A percentile compares a stretch with the other conserved stretches of the same genome.
Conservation (phyloP, 2,888 invertebrate species). For the Neuroscelio doddi region DNA sequence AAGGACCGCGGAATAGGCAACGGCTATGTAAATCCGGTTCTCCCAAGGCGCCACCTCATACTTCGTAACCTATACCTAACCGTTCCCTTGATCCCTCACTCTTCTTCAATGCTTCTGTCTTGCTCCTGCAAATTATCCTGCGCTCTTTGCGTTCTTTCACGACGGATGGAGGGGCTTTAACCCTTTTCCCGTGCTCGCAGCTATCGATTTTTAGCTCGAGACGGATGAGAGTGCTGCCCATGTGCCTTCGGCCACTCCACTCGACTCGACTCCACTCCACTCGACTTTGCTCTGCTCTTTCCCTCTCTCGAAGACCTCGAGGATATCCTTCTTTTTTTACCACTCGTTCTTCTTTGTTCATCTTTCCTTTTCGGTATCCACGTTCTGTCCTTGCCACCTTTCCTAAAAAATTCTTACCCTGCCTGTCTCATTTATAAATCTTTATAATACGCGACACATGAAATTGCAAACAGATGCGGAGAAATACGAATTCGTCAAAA, state of each 20-base stretch:
- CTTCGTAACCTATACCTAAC: constrained; percentile 35
- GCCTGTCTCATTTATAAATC: no score
- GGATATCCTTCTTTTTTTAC: constrained; percentile 38
- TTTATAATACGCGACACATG: no score
- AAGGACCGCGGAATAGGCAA: constrained; percentile 55
- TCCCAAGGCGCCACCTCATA: constrained; percentile 42
- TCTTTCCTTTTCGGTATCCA: constrained; percentile 21
- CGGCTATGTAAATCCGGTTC: constrained; percentile 53
- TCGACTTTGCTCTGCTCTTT: constrained; percentile 56
- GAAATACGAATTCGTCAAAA: no score
- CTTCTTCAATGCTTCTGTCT: constrained; percentile 42
- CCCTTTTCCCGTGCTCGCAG: constrained; percentile 66
- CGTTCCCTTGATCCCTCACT: constrained; percentile 14
- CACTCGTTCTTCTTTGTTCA: constrained; percentile 28
- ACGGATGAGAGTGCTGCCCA: constrained; percentile 57
- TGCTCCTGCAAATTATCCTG: constrained; percentile 55
- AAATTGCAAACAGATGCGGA: no score
- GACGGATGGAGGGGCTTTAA: constrained; percentile 64
- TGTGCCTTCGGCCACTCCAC: constrained; percentile 65
- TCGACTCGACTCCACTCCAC: constrained; percentile 63
- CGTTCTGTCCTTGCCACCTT: constrained; percentile 1
- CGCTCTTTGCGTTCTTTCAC: constrained; percentile 49
- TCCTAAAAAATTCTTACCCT: constrained; percentile 13
- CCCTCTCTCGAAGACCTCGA: constrained; percentile 45
- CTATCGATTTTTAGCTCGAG: constrained; percentile 70